Conservation (phyloP, 2,888 invertebrate genomes). For the Abrostola tripartita region DNA sequence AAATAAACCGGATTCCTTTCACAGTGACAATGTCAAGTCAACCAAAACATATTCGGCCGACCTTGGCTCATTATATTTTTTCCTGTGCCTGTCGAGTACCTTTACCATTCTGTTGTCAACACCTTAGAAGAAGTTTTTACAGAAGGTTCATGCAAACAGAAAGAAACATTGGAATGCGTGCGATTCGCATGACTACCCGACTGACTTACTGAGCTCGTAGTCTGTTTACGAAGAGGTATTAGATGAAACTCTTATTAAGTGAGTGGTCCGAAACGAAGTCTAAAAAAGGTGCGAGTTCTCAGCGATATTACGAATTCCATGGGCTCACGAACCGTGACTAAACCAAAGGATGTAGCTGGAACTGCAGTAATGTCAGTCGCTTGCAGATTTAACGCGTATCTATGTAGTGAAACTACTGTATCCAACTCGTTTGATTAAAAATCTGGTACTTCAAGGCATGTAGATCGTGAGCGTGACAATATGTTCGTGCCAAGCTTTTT, state of each 20-base stretch:
- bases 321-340: no score
- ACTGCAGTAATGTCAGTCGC: no score
- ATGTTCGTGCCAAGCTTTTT: neutral
- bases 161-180: no score
- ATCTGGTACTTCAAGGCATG: neutral
- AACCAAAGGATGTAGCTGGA: no score
- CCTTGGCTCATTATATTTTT: constrained; percentile 21
- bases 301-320: no score
- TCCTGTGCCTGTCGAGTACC: constrained; percentile 8
- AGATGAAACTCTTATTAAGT: no score
- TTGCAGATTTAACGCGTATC: no score
- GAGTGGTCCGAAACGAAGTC: no score
- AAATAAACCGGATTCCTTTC: constrained; percentile 2
- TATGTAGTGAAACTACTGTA: neutral
- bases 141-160: neutral
- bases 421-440: neutral
- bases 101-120: neutral
- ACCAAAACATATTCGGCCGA: neutral
- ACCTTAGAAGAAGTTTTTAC: neutral
- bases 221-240: no score
- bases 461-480: neutral
- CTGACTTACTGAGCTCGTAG: no score
- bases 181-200: no score
- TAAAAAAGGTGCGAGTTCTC: no score
- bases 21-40: constrained; percentile 5